Base-by-base conservation (phyloP, 2,888 invertebrate genomes). In the Fissipunctia ypsillon region DNA sequence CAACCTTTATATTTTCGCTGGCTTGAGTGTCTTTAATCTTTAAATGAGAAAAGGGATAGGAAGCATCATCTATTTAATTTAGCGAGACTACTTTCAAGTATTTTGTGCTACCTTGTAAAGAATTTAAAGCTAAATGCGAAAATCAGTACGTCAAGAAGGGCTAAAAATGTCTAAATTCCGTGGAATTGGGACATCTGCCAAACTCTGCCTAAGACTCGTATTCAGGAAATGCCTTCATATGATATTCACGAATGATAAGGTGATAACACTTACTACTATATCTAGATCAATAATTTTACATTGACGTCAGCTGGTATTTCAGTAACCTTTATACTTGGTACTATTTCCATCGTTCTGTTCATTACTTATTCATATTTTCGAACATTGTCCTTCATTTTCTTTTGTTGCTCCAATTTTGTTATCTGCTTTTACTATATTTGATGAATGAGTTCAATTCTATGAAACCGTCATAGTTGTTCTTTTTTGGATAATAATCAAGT, bases 311-410 rank as follows among this genome's bases (percentile, higher is more conserved):
- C 38, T 19, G 19, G 54, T 65, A 73, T 74, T 79, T 82, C 56
- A 80, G 70, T 76, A 72, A 61, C 73, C 52, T 52, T 67, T 60
- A 31, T 16, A 35, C 61, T 76, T 61, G 59, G 60, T 68, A 72
- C 84, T 77, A 77, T 74, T 83, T 86, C 35, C 63, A 65, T 73
- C 67, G n/a, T 25, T 45, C 63, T 43, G 45, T 68, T 77, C 72
- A 83, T 79, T 73, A 74, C 57, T 79, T 80, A 84, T 84, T 84
- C 64, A 86, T 83, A 79, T 73, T 77, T 84, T 74, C 60, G 31
- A 71, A 57, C 56, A 56, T 60, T 69, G 76, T 64, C 83, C 76
- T 81, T 76, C 80, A 73, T 74, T 74, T 79, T 73, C 79, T 76
- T 84, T 87, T 81, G 73, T 77, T 43, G 50, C 25, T 45, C 57